Evolutionary conservation across 2,797 vertebrate species (phyloP), one percentile per base, ranked within the genome.

Genomic region (Antennarius maculatus): DNA sequence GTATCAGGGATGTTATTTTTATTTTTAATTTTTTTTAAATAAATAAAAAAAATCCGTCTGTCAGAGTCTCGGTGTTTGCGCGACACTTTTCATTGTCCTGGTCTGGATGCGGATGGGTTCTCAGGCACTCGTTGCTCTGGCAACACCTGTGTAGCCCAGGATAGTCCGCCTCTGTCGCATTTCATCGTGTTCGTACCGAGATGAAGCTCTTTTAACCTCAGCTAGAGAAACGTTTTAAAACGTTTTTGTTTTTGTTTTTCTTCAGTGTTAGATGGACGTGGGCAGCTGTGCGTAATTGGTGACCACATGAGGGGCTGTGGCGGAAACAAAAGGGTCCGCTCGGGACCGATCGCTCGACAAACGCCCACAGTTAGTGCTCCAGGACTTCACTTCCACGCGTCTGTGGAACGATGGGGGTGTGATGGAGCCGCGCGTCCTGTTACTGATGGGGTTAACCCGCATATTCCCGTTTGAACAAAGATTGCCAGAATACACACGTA

Each of bases 81-180:
- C 59, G 9, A 46, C 74, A 80, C 90, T 85, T 85, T 65, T 89
- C 86, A 89, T 93, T 93, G 93, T 93, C 91, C 91, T 92, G 91
- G 74, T 80, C 77, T 73, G 90, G 91, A 92, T 88, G 91, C 89
- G 85, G 89, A 83, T 91, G 86, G 79, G 76, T 81, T 88, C 74
- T 71, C 81, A 88, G 87, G 83, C 84, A 84, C 89, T 66, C 90
- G 93, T 94, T 94, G 93, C 93, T 91, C 87, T 93, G 92, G 92
- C 93, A 93, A 92, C 92, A 93, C 91, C 91, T 92, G 91, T 89
- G 88, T 77, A 80, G 84, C 79, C 88, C 86, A 81, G 80, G 78
- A 82, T 78, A 54, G 76, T 74, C 70, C 62, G 75, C 71, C 63
- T 81, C 82, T 86, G 85, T 79, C 69, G 82, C 82, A 77, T 86